phyloP scores from a whole-genome alignment of 2,888 invertebrate genomes.

The Melitaea athalia region DNA sequence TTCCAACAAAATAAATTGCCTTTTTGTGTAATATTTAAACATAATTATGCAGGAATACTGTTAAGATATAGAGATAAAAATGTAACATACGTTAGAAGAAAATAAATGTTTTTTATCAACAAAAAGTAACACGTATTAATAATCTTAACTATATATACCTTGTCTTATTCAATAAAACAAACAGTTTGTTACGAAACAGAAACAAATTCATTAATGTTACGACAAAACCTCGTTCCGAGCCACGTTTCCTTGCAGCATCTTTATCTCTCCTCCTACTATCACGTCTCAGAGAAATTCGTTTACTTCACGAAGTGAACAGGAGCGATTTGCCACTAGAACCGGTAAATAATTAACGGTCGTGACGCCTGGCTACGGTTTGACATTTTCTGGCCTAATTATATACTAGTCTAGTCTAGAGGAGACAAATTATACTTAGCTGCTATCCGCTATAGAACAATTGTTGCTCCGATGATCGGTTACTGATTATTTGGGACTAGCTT shows the following conservation, averaged over 20 bases:
- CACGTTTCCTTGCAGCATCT: slow-evolving; percentile 23
- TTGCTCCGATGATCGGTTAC: slow-evolving; percentile 5
- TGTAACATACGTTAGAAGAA: too few relatives aligned
- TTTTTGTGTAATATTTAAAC: neutral
- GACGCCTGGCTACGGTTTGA: slow-evolving; percentile 46
- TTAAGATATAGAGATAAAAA: too few relatives aligned
- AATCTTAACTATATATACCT: neutral
- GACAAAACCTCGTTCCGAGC: slow-evolving; percentile 20
- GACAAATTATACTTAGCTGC: slow-evolving; percentile 5
- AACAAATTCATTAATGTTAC: slow-evolving; percentile 9
- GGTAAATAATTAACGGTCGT: slow-evolving; percentile 60
- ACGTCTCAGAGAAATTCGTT: slow-evolving; percentile 56
- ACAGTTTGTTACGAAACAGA: neutral
- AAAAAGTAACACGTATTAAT: neutral
- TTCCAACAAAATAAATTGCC: neutral
- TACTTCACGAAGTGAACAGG: slow-evolving; percentile 56
- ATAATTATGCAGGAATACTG: neutral
- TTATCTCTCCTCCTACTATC: slow-evolving; percentile 38
- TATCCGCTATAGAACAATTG: slow-evolving; percentile 2
- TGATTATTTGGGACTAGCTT: neutral
- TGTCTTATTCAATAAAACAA: neutral
- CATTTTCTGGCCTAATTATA: slow-evolving; percentile 50
- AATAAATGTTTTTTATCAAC: neutral
- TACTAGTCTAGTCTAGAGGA: slow-evolving; percentile 4
- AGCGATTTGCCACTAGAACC: slow-evolving; percentile 54